Evolutionary conservation across 2,888 invertebrate genomes (phyloP).

Genomic region (Rhamphomyia laevipes): DNA sequence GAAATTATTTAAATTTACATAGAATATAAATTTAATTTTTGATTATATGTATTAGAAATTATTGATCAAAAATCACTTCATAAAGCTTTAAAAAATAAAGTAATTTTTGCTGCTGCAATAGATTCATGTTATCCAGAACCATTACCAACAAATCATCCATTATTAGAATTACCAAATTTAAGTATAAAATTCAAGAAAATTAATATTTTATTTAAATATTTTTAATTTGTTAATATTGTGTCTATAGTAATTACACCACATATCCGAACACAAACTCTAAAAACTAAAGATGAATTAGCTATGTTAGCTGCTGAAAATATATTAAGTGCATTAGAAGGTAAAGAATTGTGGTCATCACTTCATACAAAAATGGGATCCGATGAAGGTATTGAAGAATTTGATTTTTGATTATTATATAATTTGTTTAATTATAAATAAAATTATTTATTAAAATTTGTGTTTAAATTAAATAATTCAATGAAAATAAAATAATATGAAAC

Average conservation of each 20-base stretch:
- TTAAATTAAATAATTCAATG: too few relatives aligned
- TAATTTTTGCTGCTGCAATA: slow-evolving; percentile 78
- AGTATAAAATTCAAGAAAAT: not conserved
- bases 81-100: slow-evolving; percentile 56
- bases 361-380: too few relatives aligned
- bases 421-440: too few relatives aligned
- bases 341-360: slow-evolving; percentile 19
- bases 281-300: slow-evolving; percentile 68
- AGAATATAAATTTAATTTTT: slow-evolving; percentile 1
- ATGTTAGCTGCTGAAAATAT: slow-evolving; percentile 70
- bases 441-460: too few relatives aligned
- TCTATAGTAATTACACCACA: slow-evolving; percentile 67
- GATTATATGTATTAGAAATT: slow-evolving; percentile 39
- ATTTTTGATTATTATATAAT: too few relatives aligned
- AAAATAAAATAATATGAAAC: too few relatives aligned
- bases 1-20: slow-evolving; percentile 17
- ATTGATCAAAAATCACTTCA: slow-evolving; percentile 71
- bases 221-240: not conserved
- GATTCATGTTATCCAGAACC: slow-evolving; percentile 92
- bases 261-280: slow-evolving; percentile 71
- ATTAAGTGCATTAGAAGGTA: slow-evolving; percentile 57
- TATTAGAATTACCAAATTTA: slow-evolving; percentile 46
- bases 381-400: too few relatives aligned
- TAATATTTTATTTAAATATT: not conserved
- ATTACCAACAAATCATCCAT: slow-evolving; percentile 63